These are phyloP conservation scores for Labeo calbasu DNA, from an alignment of 2,797 vertebrate genomes.

Conservation along the genomic window DNA sequence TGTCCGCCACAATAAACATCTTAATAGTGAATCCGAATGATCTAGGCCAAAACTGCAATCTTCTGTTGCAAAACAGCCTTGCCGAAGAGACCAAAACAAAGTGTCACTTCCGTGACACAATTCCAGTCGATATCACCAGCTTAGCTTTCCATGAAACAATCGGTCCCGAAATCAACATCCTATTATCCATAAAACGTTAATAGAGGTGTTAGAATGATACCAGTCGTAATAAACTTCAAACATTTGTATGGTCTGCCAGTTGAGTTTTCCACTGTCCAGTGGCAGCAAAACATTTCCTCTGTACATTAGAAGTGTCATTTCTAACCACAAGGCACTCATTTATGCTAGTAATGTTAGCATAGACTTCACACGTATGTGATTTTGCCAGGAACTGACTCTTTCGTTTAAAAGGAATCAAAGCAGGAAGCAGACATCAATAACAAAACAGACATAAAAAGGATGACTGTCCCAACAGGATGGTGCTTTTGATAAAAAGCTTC, in stretches of 20 bases:
- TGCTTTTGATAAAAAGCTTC: not conserved
- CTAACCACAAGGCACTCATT: conserved; percentile 1
- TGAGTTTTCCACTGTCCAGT: conserved; percentile 37
- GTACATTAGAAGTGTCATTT: not conserved
- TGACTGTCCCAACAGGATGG: not conserved
- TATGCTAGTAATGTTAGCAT: not conserved
- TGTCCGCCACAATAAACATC: not conserved
- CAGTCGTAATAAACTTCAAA: conserved; percentile 19
- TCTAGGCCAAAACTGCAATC: conserved; percentile 1
- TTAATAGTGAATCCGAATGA: conserved; percentile 8
- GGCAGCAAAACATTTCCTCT: conserved; percentile 38
- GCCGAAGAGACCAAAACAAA: conserved; percentile 14
- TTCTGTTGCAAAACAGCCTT: conserved; percentile 11
- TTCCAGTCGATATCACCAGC: not conserved
- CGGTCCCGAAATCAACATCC: conserved; percentile 24
- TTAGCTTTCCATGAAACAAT: conserved; percentile 35
- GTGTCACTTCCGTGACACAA: not conserved
- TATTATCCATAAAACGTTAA: not conserved
- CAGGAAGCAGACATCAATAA: conserved; percentile 20
- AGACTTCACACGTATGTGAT: not conserved
- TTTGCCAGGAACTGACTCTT: not conserved
- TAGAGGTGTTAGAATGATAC: conserved; percentile 4
- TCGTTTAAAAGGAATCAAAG: not conserved
- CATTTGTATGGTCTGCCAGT: conserved; percentile 41
- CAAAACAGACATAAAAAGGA: conserved; percentile 5